These are phyloP conservation scores for Cyanistes caeruleus DNA, from an alignment of 2,113 vertebrate genomes.

Conservation along the genomic window DNA sequence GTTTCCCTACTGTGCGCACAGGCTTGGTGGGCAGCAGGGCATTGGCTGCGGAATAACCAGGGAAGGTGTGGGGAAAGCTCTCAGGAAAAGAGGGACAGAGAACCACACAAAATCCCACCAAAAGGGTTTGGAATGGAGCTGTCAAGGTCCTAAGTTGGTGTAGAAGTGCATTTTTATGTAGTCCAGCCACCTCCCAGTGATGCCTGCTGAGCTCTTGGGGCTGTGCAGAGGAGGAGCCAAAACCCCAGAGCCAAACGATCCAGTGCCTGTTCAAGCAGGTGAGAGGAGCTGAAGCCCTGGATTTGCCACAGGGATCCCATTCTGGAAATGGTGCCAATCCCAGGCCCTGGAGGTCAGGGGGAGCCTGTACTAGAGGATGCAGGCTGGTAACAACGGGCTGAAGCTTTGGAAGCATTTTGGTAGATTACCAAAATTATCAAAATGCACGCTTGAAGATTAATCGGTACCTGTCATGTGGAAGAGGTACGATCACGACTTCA, in stretches of 20 bases:
- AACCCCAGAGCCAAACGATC: neutral
- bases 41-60: neutral
- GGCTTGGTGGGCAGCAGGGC: neutral
- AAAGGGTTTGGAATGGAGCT: neutral
- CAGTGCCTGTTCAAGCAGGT: fast-evolving
- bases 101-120: neutral
- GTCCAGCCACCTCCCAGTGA: neutral
- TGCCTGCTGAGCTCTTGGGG: neutral
- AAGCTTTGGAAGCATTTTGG: neutral
- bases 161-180: neutral
- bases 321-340: neutral
- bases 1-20: neutral
- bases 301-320: neutral
- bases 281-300: neutral
- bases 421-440: no score
- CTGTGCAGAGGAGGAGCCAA: fast-evolving
- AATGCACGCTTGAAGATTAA: no score
- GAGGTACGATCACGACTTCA: no score
- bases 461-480: no score
- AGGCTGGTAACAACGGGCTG: fast-evolving
- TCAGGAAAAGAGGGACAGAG: neutral
- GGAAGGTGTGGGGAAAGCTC: neutral
- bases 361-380: fast-evolving
- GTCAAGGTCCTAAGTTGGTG: fast-evolving
- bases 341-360: neutral